Evolutionary conservation across 2,113 vertebrate species (phyloP), one percentile per base, ranked within the genome.

Genomic region (Casuarius casuarius): DNA sequence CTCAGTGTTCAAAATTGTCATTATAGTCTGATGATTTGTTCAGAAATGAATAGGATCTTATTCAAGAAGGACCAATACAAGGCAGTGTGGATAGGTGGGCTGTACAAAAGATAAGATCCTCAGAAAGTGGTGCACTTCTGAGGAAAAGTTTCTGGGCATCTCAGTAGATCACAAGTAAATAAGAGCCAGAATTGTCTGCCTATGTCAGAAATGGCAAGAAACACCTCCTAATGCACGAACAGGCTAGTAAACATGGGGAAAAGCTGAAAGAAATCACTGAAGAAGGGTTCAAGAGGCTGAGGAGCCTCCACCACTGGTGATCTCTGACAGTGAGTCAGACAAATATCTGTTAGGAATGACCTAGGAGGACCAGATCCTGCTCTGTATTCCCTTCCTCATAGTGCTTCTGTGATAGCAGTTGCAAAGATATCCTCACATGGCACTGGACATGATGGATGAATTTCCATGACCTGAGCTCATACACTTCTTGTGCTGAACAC

Each of bases 111-210:
- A 3, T 0, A 22, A 21, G 29, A 65, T 2, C 2, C 2, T 33
- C 21, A 10, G 15, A 4, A 51, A 56, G 18, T 2, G 1, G 1
- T 6, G 13, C 48, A 5, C 12, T 62, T 63, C 68, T 51, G 31
- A 8, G 13, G 44, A 29, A 44, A 2, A 12, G 5, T 12, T 91
- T 70, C 23, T 13, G 25, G 35, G 10, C 0, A 0, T 14, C 61
- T 7, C 0, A 0, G 20, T 6, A 23, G 21, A 21, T 44, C 6
- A 1, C 1, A 38, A 33, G 0, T 16, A 58, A 42, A 16, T 17
- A 12, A 17, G 10, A 87, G 31, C 2, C 17, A 62, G 9, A 1
- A 29, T 71, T 2, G 1, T 54, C 7, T 33, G 1, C 6, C 22
- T 31, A 10, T n/a, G 48, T 40, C 49, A 82, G 9, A 71, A 84